These are phyloP conservation scores for Malthinus seriepunctatus DNA, from an alignment of 2,888 invertebrate genomes.

Conservation along the genomic window DNA sequence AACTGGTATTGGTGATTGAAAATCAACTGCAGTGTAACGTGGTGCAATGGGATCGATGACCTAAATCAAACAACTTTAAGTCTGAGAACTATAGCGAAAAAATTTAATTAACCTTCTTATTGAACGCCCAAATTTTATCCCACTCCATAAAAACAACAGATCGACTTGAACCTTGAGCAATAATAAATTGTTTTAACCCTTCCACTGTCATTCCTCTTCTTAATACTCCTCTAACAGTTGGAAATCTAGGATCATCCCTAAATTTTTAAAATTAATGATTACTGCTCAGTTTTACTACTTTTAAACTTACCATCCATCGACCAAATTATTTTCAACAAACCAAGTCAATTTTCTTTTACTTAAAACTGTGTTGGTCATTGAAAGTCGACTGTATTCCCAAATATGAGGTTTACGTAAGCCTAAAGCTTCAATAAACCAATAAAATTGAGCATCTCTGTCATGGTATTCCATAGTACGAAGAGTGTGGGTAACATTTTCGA, in stretches of 20 bases:
- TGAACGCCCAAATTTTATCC: conserved; percentile 99
- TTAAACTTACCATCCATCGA: conserved; percentile 87
- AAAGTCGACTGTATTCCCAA: conserved; percentile 95
- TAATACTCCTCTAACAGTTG: conserved; percentile 95
- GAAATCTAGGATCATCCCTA: conserved; percentile 98
- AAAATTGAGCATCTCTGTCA: conserved; percentile 97
- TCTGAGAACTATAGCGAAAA: conserved; percentile 1
- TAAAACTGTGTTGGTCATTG: conserved; percentile 97
- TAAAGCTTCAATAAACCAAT: conserved; percentile 92
- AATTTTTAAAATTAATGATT: neutral
- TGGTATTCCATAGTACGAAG: conserved; percentile 98
- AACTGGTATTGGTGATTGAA: conserved; percentile 68
- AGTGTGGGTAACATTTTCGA: conserved; percentile 97
- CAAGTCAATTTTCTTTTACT: conserved; percentile 97
- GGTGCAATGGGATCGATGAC: conserved; percentile 96
- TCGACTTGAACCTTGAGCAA: conserved; percentile 95
- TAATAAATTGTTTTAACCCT: conserved; percentile 94
- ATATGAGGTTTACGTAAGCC: conserved; percentile 88
- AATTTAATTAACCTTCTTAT: conserved; percentile 77
- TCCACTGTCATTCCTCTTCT: conserved; percentile 97
- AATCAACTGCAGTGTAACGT: conserved; percentile 84
- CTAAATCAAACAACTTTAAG: conserved; percentile 49
- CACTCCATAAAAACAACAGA: conserved; percentile 99
- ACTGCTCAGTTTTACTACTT: neutral
- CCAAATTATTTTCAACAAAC: conserved; percentile 93